phyloP scores from a whole-genome alignment of 2,797 vertebrate genomes.

The Microhierax caerulescens region DNA sequence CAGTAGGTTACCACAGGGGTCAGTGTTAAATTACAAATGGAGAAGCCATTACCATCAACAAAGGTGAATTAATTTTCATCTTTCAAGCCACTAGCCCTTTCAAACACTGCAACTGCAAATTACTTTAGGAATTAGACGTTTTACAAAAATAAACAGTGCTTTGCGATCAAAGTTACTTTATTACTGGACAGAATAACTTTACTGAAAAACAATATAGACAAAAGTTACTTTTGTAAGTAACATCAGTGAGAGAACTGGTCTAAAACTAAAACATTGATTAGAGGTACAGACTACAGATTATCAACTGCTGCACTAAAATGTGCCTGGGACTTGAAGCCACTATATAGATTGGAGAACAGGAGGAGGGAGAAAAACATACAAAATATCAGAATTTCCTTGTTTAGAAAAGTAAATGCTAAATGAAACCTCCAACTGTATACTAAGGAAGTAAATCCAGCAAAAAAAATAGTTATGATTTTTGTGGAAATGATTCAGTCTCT shows the following conservation, averaged over 20 bases:
- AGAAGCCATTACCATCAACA: background rate
- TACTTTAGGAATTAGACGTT: background rate
- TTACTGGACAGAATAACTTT: background rate
- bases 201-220: background rate
- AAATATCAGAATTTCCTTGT: background rate
- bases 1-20: background rate
- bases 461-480: background rate
- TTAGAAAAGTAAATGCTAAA: background rate
- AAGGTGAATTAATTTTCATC: conserved; percentile 11
- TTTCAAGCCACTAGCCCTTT: background rate
- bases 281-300: background rate
- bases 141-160: background rate
- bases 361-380: background rate
- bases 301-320: background rate
- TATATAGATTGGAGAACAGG: background rate
- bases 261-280: background rate
- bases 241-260: background rate
- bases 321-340: background rate
- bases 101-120: background rate
- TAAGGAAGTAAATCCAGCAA: background rate
- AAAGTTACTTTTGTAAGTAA: background rate
- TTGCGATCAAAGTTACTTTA: background rate
- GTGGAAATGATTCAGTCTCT: background rate
- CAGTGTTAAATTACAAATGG: background rate
- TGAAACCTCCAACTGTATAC: background rate